phyloP scores from a whole-genome alignment of 2,888 invertebrate species.

The Cephus nigrinus region DNA sequence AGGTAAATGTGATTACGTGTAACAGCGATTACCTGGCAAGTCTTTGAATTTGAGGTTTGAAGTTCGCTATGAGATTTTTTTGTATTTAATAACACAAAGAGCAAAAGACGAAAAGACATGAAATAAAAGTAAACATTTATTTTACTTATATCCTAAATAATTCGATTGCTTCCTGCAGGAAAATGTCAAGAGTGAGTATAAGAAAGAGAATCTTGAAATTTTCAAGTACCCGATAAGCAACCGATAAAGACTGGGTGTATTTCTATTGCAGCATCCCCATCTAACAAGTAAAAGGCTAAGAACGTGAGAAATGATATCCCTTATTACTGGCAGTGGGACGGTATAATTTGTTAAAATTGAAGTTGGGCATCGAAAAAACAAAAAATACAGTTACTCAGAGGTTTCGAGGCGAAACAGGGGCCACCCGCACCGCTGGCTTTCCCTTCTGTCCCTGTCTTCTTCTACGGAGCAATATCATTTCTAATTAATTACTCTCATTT shows the following conservation, averaged over 20 bases:
- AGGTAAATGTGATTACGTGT: neutral
- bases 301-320: neutral
- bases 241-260: neutral
- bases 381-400: conserved; percentile 12
- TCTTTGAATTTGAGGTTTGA: conserved; percentile 44
- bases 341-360: conserved; percentile 19
- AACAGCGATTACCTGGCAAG: neutral
- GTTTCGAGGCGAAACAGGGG: conserved; percentile 14
- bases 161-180: neutral
- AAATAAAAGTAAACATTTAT: neutral
- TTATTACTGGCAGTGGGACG: neutral
- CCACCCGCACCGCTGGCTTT: conserved; percentile 3
- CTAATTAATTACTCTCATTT: conserved; percentile 24
- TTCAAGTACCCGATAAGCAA: neutral
- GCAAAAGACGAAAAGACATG: neutral
- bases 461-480: conserved; percentile 16
- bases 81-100: conserved; percentile 40
- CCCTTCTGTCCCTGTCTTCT: neutral
- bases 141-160: neutral
- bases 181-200: neutral
- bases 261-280: neutral
- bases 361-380: conserved; percentile 9
- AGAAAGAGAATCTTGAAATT: neutral
- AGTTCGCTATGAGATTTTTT: conserved; percentile 35
- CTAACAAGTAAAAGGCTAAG: neutral